Evolutionary conservation across 2,113 vertebrate species (phyloP).

Genomic region (Strix uralensis): DNA sequence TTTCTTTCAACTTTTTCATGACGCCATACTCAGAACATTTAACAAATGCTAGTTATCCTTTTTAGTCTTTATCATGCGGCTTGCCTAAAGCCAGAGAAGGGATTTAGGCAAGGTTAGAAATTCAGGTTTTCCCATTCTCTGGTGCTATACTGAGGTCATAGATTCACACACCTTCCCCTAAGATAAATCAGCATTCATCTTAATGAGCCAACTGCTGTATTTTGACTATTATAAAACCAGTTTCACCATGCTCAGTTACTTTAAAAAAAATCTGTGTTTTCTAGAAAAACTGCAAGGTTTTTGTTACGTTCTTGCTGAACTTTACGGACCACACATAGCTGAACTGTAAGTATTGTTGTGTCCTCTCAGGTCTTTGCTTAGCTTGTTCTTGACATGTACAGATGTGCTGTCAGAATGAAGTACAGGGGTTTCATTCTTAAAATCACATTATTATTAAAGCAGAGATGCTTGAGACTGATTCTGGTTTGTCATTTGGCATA

Average conservation of each 20-base stretch:
- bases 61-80: not conserved
- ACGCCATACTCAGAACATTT: not conserved
- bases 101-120: not conserved
- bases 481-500: not conserved
- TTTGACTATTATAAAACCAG: not conserved
- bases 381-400: not conserved
- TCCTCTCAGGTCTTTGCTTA: not conserved
- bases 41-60: not conserved
- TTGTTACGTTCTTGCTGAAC: constrained; percentile 57
- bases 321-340: constrained; percentile 68
- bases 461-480: not conserved
- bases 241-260: not conserved
- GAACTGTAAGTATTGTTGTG: constrained; percentile 73
- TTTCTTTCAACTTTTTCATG: not conserved
- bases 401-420: not conserved
- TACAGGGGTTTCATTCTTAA: not conserved
- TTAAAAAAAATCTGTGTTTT: constrained; percentile 7
- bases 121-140: not conserved
- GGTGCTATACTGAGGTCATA: not conserved
- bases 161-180: not conserved
- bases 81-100: not conserved
- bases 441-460: not conserved
- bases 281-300: constrained; percentile 69
- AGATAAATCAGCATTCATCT: not conserved
- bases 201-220: not conserved